Base-by-base conservation (phyloP, 2,797 vertebrate species). In the Chromobotia macracanthus region DNA sequence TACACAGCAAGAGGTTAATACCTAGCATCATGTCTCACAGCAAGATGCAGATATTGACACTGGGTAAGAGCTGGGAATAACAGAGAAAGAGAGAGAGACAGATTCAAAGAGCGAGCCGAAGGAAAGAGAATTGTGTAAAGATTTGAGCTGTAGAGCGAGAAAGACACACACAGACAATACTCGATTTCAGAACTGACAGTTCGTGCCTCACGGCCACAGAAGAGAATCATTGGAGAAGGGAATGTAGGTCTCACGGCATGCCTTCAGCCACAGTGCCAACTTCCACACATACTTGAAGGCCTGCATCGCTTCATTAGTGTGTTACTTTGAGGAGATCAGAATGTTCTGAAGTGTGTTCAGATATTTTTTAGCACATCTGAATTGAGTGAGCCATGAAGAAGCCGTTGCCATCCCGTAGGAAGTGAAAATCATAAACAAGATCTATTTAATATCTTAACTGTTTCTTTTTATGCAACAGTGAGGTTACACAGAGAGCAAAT, bases 21-120 rank as follows among this genome's bases (percentile, higher is more conserved):
- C 60, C 60, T 69, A 67, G 80, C 72, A 80, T 79, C 58, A 72
- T 80, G 81, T 66, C 65, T 69, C 75, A 81, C 81, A 75, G 61
- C 58, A 69, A 79, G 71, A 79, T 69, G 41, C 64, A 83, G 82
- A 79, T 72, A 76, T 72, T 82, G 72, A 80, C 70, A 72, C 35
- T 21, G 44, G 18, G 51, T 46, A 46, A 44, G 75, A 68, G 68
- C 18, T 31, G 63, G 44, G 44, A 80, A 25, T 23, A 25, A 15
- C 31, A n/a, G n/a, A 18, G 68, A 50, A 79, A n/a, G n/a, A n/a
- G n/a, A n/a, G n/a, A n/a, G n/a, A n/a, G n/a, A n/a, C n/a, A n/a
- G n/a, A n/a, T n/a, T 46, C 53, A 21, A 51, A 71, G n/a, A 56
- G 12, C 66, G 11, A 72, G 12, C n/a, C 19, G 7, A 64, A 44